A percentile compares a stretch with the other conserved stretches of the same genome.
These are phyloP conservation scores for Lycocerus yunnanus DNA, from an alignment of 2,888 invertebrate species.

Conservation along the genomic window DNA sequence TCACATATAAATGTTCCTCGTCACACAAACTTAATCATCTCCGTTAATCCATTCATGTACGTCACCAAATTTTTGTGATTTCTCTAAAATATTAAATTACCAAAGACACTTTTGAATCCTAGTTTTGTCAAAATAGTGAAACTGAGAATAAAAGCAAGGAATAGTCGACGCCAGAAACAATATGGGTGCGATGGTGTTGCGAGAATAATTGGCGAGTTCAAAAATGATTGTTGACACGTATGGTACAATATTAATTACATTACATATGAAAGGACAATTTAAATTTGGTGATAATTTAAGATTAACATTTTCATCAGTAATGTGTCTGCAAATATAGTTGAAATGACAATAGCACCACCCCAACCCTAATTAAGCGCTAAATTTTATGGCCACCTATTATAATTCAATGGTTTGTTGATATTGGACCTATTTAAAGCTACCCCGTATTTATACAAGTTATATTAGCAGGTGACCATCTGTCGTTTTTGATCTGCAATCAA, in stretches of 20 bases:
- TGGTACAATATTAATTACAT: neutral
- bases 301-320: slow-evolving; percentile 25
- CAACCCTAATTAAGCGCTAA: slow-evolving; percentile 35
- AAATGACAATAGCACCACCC: slow-evolving; percentile 35
- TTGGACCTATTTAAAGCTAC: slow-evolving; percentile 35
- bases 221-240: neutral
- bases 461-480: slow-evolving; percentile 44
- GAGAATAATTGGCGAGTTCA: neutral
- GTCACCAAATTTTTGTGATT: no score
- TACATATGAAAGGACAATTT: neutral
- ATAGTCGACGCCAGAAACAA: no score
- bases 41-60: no score
- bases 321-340: slow-evolving; percentile 28
- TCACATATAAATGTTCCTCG: no score
- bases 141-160: no score
- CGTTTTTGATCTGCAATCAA: slow-evolving; percentile 23
- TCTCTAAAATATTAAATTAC: no score
- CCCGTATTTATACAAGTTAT: slow-evolving; percentile 39
- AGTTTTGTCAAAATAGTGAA: no score
- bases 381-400: slow-evolving; percentile 40
- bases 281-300: slow-evolving; percentile 9
- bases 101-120: no score
- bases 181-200: neutral
- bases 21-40: no score
- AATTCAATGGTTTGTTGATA: slow-evolving; percentile 44